A percentile compares a stretch with the other conserved stretches of the same genome.
phyloP scores from a whole-genome alignment of 2,888 invertebrate genomes.

The Imbricaverruca yamaguchii region DNA sequence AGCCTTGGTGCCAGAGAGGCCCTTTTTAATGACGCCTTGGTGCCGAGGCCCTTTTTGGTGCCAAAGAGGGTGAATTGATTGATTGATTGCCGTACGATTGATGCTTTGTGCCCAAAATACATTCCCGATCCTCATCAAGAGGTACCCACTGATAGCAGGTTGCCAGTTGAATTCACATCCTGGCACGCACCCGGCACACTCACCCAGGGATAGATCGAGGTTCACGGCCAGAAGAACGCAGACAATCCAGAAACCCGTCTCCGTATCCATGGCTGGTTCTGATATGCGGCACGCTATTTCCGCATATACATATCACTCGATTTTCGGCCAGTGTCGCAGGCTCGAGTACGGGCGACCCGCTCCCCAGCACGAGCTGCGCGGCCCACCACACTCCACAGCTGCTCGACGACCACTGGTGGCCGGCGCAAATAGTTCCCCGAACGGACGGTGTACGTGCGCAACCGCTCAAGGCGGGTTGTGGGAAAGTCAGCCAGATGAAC shows the following conservation, averaged over 20 bases:
- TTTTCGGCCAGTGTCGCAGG: not conserved
- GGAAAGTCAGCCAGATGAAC: not conserved
- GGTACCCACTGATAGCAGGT: too few relatives aligned
- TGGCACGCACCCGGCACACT: too few relatives aligned
- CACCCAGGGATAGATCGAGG: too few relatives aligned
- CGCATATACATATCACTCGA: slow-evolving; percentile 10
- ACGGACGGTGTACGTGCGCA: not conserved
- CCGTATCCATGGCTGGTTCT: slow-evolving; percentile 2
- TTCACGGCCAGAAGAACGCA: not conserved
- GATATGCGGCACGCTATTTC: slow-evolving; percentile 19
- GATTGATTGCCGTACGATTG: too few relatives aligned
- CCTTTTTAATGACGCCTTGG: too few relatives aligned
- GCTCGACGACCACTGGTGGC: not conserved
- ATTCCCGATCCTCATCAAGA: too few relatives aligned
- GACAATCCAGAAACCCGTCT: not conserved
- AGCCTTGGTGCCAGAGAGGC: too few relatives aligned
- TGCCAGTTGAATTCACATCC: too few relatives aligned
- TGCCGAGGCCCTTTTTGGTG: too few relatives aligned
- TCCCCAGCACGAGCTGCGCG: not conserved
- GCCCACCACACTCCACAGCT: not conserved
- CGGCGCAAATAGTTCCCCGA: not conserved
- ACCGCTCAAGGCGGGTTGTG: not conserved
- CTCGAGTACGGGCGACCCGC: not conserved
- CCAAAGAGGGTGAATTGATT: too few relatives aligned
- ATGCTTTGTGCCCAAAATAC: too few relatives aligned